phyloP scores from a whole-genome alignment of 2,888 invertebrate genomes.

The Ischnura elegans region DNA sequence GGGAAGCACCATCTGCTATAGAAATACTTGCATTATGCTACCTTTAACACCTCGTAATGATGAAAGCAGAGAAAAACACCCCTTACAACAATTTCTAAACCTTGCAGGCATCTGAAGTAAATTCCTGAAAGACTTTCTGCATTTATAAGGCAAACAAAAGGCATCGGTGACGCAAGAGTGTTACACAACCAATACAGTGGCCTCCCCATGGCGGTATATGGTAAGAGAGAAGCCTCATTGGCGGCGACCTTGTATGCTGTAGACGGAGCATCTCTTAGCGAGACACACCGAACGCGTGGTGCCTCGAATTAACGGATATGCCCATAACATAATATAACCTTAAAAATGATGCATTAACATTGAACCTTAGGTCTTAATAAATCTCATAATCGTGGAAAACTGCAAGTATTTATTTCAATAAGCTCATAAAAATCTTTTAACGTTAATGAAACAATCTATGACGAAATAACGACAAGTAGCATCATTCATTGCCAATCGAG shows the following conservation, averaged over 20 bases:
- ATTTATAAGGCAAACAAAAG: background rate
- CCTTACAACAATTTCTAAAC: background rate
- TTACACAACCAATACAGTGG: background rate
- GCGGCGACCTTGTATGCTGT: background rate
- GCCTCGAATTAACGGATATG: background rate
- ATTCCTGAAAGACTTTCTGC: background rate
- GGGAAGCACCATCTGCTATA: no score
- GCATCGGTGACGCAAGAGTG: background rate
- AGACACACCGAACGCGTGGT: background rate
- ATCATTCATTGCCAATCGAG: background rate
- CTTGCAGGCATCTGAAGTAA: background rate
- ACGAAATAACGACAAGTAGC: background rate
- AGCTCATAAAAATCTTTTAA: background rate
- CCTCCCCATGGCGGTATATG: slow-evolving; percentile 14
- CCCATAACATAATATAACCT: no score
- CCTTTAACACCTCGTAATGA: background rate
- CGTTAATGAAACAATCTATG: background rate
- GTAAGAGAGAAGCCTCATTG: background rate
- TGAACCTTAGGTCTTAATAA: no score
- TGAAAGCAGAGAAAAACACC: background rate
- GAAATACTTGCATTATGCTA: no score
- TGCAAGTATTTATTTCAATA: no score
- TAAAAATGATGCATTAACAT: no score
- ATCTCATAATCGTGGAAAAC: no score
- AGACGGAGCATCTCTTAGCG: slow-evolving; percentile 3